These are phyloP conservation scores for Semicossyphus pulcher DNA, from an alignment of 2,113 vertebrate genomes.

Conservation along the genomic window DNA sequence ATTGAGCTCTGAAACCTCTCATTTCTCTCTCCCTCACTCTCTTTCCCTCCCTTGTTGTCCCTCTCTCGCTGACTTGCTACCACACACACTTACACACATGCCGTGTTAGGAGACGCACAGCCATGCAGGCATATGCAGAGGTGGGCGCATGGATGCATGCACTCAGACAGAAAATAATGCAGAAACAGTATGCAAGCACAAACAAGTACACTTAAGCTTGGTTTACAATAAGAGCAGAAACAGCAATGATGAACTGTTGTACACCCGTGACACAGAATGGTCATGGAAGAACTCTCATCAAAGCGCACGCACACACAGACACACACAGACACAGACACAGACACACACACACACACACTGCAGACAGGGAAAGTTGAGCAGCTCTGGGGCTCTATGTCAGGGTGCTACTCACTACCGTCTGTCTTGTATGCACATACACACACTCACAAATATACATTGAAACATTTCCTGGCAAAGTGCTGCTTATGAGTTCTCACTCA, in stretches of 20 bases:
- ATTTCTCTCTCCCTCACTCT: slow-evolving; percentile 42
- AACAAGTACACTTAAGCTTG: slow-evolving; percentile 42
- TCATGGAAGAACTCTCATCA: slow-evolving; percentile 35
- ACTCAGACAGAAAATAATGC: slow-evolving; percentile 28
- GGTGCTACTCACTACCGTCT: not conserved
- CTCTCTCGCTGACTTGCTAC: slow-evolving; percentile 59
- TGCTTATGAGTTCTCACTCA: slow-evolving; percentile 1
- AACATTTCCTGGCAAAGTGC: not conserved
- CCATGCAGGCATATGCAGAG: slow-evolving; percentile 42
- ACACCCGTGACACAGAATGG: slow-evolving; percentile 21
- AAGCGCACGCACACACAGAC: not conserved
- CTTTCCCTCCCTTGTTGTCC: slow-evolving; percentile 59
- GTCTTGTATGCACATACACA: not conserved
- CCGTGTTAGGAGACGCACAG: slow-evolving; percentile 34
- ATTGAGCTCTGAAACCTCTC: slow-evolving; percentile 68
- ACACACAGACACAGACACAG: slow-evolving; percentile 15
- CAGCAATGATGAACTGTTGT: slow-evolving; percentile 22
- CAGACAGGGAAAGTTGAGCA: slow-evolving; percentile 27
- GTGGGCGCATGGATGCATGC: slow-evolving; percentile 54
- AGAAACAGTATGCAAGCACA: slow-evolving; percentile 34
- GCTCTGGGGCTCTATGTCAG: slow-evolving; percentile 24
- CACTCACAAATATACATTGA: not conserved
- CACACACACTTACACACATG: slow-evolving; percentile 54
- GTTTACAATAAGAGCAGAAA: slow-evolving; percentile 35
- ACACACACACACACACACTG: slow-evolving; percentile 5